Base-by-base conservation (phyloP, 30 jellyfish, hydroid and myxozoan genomes). In the Mastigias papua region DNA sequence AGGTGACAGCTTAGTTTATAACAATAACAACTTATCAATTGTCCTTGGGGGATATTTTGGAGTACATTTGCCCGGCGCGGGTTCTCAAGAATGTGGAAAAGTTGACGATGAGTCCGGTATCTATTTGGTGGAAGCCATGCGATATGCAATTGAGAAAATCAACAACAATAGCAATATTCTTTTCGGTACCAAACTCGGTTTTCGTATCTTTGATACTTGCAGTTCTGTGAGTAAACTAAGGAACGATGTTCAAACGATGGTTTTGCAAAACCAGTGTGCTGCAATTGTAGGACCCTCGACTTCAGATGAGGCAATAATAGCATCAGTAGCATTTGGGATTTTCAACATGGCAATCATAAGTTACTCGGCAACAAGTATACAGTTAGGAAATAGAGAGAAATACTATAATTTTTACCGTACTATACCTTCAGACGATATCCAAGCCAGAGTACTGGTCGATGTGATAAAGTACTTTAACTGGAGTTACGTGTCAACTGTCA, bases 221-320 rank as follows among this genome's bases (percentile, higher is more conserved):
- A 86, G 69, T 11, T 69, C 89, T 0, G 64, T 70, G 17, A 30
- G 62, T 11, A 50, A 61, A 21, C 81, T 78, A 19, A 81, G 89
- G 10, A 49, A 26, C n/a, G 89, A 49, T 28, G 26, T 78, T 6
- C 50, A 22, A 2, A 26, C 1, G 49, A 61, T 30, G 75, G 10
- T 54, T 4, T 22, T 62, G 11, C 16, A 19, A 8, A 37, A 20
- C 17, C 49, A 27, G 46, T 0, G 31, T 0, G 30, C 69, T 0
- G 95, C 84, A 11, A 13, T 86, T 50, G 64, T 86, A 20, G 95
- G 95, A 31, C 89, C 89, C 32, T 42, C 86, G 64, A 86, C 95
- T 7, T 86, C 95, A 26, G 95, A 86, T 49, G 95, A 86, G 67
- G 85, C 95, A 0, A 37, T 86, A 8, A 37, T 86, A 3, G 90